Evolutionary conservation across 2,888 invertebrate genomes (phyloP), one percentile per base, ranked within the genome.

Genomic region (Agrotis clavis): DNA sequence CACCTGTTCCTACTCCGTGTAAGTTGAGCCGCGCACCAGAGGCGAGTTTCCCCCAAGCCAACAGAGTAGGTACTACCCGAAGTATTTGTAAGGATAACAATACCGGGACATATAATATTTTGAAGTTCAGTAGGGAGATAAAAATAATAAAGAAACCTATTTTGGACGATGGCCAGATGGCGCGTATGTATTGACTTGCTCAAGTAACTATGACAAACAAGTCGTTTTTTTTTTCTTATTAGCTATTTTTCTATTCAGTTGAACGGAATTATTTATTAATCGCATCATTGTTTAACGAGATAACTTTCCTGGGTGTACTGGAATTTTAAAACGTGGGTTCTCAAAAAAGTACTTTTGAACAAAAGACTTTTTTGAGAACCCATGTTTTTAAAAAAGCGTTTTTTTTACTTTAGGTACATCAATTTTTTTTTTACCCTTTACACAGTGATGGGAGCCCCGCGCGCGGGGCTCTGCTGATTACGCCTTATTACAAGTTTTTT

Each of bases 161-260:
- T 77, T 71, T 77, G 78, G 66, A 77, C 30, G 63, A 21, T n/a
- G 18, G 78, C 78, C 77, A 71, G 65, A 71, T n/a, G 48, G 18
- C 14, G 18, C n/a, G 50, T 76, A 35, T 48, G 35, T 71, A 66
- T 66, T 66, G 66, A 45, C 21, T 67, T 19, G 18, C 30, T 61
- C 41, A 64, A 56, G 21, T 50, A 50, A 56, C 56, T 56, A 56
- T 50, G 64, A 67, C 64, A 72, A 78, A 77, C 66, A 53, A 59
- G n/a, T 41, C 2, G 19, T 65, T 60, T 30, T 50, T 35, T 45
- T 50, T 77, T 62, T n/a, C 45, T 50, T 59, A 67, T 63, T 50
- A 63, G 18, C 25, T 57, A 57, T 74, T 54, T n/a, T 18, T 30
- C 11, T 41, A 11, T 69, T 64, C 16, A 1, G 1, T 54, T 25